Conservation (phyloP, 2,113 vertebrate species). For the Heterotilapia buettikoferi region DNA sequence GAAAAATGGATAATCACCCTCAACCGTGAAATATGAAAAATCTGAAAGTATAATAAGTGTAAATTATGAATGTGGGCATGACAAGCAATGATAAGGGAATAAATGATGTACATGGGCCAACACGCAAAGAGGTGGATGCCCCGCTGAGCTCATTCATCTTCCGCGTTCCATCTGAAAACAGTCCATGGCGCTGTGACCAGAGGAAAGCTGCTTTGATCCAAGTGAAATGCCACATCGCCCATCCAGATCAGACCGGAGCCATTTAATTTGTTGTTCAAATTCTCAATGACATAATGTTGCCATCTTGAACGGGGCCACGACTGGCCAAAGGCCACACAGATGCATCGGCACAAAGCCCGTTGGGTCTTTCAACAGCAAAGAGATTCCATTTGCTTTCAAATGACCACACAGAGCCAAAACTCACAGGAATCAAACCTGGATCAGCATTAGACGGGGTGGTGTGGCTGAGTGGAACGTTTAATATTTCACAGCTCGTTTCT, state of each 20-base stretch:
- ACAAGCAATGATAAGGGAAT: constrained; percentile 4
- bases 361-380: neutral
- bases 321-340: neutral
- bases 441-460: neutral
- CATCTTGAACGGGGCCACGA: neutral
- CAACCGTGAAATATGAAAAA: constrained; percentile 20
- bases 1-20: constrained; percentile 16
- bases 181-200: neutral
- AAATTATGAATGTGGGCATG: constrained; percentile 29
- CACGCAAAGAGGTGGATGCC: neutral
- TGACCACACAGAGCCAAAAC: neutral
- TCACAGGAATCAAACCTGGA: neutral
- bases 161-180: neutral
- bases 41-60: constrained; percentile 20
- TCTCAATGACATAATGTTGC: neutral
- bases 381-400: neutral
- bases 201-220: neutral
- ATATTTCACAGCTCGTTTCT: neutral
- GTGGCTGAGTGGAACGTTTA: neutral
- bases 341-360: neutral
- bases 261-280: neutral
- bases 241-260: neutral
- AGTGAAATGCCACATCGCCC: neutral
- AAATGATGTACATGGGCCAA: neutral
- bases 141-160: constrained; percentile 9